These are phyloP conservation scores for Luperina testacea DNA, from an alignment of 2,888 invertebrate species.

Conservation along the genomic window DNA sequence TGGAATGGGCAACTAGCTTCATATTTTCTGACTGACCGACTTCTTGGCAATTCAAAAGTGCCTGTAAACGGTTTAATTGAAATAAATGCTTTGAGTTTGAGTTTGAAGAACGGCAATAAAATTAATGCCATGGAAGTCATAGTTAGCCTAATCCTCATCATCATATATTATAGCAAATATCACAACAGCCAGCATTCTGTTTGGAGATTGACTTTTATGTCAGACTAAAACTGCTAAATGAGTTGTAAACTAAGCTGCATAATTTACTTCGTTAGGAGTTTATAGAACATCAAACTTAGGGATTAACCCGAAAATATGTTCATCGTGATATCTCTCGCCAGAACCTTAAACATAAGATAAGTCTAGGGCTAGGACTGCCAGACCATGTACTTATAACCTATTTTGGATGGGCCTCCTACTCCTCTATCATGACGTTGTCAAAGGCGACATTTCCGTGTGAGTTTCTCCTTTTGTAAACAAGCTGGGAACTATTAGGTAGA, in stretches of 20 bases:
- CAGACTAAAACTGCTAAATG: neutral
- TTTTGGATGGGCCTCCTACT: neutral
- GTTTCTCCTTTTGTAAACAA: constrained; percentile 1
- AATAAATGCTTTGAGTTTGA: too few species aligned
- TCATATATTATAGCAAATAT: neutral
- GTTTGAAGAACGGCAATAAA: neutral
- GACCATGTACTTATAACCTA: neutral
- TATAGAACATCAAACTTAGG: neutral
- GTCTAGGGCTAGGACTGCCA: neutral
- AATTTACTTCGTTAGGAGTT: neutral
- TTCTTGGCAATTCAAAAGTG: too few species aligned
- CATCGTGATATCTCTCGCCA: neutral
- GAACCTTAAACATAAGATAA: neutral
- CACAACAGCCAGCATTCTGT: neutral
- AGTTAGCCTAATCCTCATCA: neutral
- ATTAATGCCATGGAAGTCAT: neutral
- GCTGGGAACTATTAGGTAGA: neutral
- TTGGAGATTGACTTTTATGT: neutral
- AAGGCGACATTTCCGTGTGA: neutral
- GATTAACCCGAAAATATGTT: neutral
- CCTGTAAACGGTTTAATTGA: too few species aligned
- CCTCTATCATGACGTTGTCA: neutral
- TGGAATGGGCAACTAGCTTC: too few species aligned
- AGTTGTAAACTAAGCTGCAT: neutral
- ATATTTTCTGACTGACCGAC: too few species aligned